These are phyloP conservation scores for Eristalinus aeneus DNA, from an alignment of 2,888 invertebrate species.

Conservation along the genomic window DNA sequence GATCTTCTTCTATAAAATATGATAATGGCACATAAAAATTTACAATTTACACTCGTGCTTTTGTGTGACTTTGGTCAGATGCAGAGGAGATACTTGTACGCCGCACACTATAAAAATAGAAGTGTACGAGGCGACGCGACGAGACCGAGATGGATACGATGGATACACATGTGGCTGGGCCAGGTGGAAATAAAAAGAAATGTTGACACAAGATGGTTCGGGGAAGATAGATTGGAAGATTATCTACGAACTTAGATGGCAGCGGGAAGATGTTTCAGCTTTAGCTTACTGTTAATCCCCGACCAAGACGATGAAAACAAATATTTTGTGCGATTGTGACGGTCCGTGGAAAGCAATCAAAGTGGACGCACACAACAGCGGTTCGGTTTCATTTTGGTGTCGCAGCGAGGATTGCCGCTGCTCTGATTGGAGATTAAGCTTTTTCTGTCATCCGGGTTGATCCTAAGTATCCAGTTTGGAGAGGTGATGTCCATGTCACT, in stretches of 20 bases:
- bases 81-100: conserved; percentile 7
- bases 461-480: not conserved
- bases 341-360: not conserved
- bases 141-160: not conserved
- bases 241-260: conserved; percentile 3
- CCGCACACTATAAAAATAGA: conserved; percentile 30
- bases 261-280: not conserved
- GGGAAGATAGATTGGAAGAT: conserved; percentile 12
- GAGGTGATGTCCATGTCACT: not conserved
- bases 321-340: not conserved
- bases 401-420: not conserved
- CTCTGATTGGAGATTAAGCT: not conserved
- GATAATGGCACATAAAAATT: conserved; percentile 66
- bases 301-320: not conserved
- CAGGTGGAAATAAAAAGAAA: conserved; percentile 26
- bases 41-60: conserved; percentile 66
- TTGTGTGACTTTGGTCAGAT: conserved; percentile 40
- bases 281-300: conserved; percentile 4
- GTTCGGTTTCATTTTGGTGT: not conserved
- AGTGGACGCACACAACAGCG: not conserved
- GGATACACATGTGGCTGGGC: conserved; percentile 11
- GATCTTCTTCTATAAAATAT: conserved; percentile 66
- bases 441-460: not conserved
- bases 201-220: conserved; percentile 42
- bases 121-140: not conserved